Base-by-base conservation (phyloP, 2,888 invertebrate genomes). In the Ethmia dodecea region DNA sequence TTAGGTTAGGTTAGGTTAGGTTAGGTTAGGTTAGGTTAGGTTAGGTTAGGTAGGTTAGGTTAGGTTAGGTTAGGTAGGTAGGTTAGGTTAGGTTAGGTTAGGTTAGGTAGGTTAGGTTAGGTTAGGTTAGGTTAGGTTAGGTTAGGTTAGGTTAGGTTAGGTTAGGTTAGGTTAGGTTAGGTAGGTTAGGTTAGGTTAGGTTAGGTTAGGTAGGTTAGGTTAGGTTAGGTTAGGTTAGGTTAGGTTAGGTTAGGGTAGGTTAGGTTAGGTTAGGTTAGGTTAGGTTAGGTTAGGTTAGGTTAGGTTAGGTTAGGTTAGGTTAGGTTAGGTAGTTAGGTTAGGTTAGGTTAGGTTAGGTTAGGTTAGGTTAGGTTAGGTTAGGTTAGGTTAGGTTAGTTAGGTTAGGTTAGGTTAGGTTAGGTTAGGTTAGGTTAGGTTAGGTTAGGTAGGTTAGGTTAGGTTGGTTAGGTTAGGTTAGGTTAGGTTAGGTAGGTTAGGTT, bases 251-350 rank as follows among this genome's bases (percentile, higher is more conserved):
- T n/a, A n/a, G n/a, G n/a, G n/a, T n/a, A n/a, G n/a, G n/a, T n/a
- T 25, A 13, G 25, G 35, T 34, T 38, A 35, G 35, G 38, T 34
- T 38, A 34, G 34, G 38, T 33, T 38, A 33, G 34, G 29, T 35
- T 39, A 28, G 28, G 39, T 31, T 40, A 33, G 40, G 40, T 40
- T 40, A 36, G 36, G 40, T 40, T 40, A 36, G 40, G 40, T 38
- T 43, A 39, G 39, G 43, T 39, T 43, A 43, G 43, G 38, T 40
- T 40, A 40, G 40, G 43, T 43, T 43, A 38, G 38, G 43, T 43
- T 40, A 38, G 43, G 43, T n/a, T n/a, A n/a, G n/a, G n/a, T n/a
- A n/a, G n/a, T n/a, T n/a, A n/a, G n/a, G n/a, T n/a, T n/a, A n/a
- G 26, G 26, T 26, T 26, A 26, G 26, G 26, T 26, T 26, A 12